Evolutionary conservation across 2,888 invertebrate genomes (phyloP), one percentile per base, ranked within the genome.

Genomic region (Athripsodes cinereus): DNA sequence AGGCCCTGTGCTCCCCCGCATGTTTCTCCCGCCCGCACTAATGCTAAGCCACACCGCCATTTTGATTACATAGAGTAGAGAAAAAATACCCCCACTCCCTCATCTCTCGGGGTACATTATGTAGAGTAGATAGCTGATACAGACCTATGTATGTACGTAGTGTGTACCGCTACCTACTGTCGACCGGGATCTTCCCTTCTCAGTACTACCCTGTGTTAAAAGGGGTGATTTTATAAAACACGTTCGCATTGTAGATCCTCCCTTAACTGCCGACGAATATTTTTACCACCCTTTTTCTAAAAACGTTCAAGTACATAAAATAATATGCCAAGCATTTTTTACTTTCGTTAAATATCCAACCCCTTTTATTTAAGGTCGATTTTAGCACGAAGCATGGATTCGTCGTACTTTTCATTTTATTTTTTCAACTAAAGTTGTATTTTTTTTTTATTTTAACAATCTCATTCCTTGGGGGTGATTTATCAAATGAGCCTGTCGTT

Each of bases 401-500:
- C 35, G 55, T 35, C 10, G 26, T 3, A 26, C 10, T 3, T 26
- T 26, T 26, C 10, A 26, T 26, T 26, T 26, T 26, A 26, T 26
- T 26, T 26, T 26, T 26, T 26, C 26, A 26, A 26, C 26, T 26
- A 26, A 26, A 26, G 26, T 26, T 26, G 26, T 26, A 26, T 40
- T 40, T 31, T 5, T 13, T 31, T 40, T 40, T 40, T 40, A 40
- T 40, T 40, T 40, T 40, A 16, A 50, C 54, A 47, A 40, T 55
- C 57, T 50, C 48, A 61, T 59, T 63, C 63, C 63, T 63, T 63
- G 61, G 63, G 61, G 63, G 61, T 59, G 63, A 63, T 63, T 63
- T 63, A 63, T 63, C 63, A 63, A 63, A 63, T 59, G 63, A 63
- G 63, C 56, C 63, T 58, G 56, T 58, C 60, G 59, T 58, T 56